phyloP scores from a whole-genome alignment of 1,140 invertebrate species.

The Teleopsis dalmanni region DNA sequence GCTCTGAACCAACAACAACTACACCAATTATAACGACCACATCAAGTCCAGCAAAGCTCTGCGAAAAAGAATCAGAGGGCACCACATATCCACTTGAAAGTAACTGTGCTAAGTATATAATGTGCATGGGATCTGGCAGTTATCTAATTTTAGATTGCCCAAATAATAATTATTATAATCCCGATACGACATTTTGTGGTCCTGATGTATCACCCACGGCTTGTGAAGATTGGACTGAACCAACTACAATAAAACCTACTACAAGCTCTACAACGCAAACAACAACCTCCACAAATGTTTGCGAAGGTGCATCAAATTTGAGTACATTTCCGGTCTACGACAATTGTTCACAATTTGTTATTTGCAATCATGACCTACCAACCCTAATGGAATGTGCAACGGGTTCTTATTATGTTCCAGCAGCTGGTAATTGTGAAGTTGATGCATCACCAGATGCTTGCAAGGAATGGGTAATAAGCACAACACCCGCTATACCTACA shows the following conservation, averaged over 20 bases:
- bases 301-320: no score
- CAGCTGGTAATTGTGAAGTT: conserved; percentile 17
- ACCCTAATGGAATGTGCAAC: conserved; percentile 18
- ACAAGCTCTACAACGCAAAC: conserved; percentile 9
- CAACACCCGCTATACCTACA: not conserved
- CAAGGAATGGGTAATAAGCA: conserved; percentile 7
- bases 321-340: no score
- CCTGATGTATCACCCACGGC: conserved; percentile 22
- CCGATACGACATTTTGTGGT: conserved; percentile 20
- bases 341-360: no score
- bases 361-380: no score
- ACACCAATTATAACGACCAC: conserved; percentile 2
- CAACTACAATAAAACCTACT: conserved; percentile 2
- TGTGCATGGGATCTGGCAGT: conserved; percentile 20
- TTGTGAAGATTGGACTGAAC: conserved; percentile 14
- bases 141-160: conserved; percentile 18
- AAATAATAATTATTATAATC: conserved; percentile 24
- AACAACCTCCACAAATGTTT: no score
- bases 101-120: conserved; percentile 22
- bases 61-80: conserved; percentile 11
- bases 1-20: conserved; percentile 12
- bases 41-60: conserved; percentile 21
- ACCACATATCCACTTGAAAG: conserved; percentile 13
- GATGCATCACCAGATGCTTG: conserved; percentile 24
- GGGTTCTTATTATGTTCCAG: conserved; percentile 26